Evolutionary conservation across 2,797 vertebrate genomes (phyloP), one percentile per base, ranked within the genome.

Genomic region (Setipinna tenuifilis): DNA sequence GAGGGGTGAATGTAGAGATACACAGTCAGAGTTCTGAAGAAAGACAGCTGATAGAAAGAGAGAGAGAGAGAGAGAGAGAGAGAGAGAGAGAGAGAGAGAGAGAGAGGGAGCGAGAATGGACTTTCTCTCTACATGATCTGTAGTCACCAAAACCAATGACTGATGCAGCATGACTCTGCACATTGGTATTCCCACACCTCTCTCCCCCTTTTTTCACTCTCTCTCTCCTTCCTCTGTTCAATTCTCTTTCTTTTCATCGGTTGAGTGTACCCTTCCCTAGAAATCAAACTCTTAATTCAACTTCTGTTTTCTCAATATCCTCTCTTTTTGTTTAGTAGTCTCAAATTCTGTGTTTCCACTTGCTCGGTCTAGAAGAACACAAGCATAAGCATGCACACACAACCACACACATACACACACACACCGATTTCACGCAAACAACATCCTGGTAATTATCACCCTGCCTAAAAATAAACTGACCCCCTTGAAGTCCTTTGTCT

Each of bases 131-230:
- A 86, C 89, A 88, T 75, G 50, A 83, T 87, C 85, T 85, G 87
- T 82, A 90, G 87, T 86, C 87, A 88, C 86, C 89, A n/a, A 78
- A 61, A 82, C 91, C 91, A 91, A 91, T 88, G 88, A 87, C 90
- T 92, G 71, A 91, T 91, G 89, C 91, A 89, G 91, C 89, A 88
- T 94, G 92, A 93, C 90, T 92, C 90, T 83, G 88, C 89, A 91
- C 84, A 92, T 92, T 59, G 25, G 81, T 54, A 25, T 54, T 58
- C 31, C 59, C 23, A 19, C 46, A 48, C 62, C 61, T 81, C 83
- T 82, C 31, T 57, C 83, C 25, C 57, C 16, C 54, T 85, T 54
- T 71, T 80, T 85, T 50, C 65, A 82, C 83, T 71, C 62, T 83
- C 19, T 85, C 50, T 50, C 54, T 83, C 65, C 44, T 44, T 86